Evolutionary conservation across 1,140 invertebrate genomes (phyloP).

Genomic region (Eurytemora carolleeae): DNA sequence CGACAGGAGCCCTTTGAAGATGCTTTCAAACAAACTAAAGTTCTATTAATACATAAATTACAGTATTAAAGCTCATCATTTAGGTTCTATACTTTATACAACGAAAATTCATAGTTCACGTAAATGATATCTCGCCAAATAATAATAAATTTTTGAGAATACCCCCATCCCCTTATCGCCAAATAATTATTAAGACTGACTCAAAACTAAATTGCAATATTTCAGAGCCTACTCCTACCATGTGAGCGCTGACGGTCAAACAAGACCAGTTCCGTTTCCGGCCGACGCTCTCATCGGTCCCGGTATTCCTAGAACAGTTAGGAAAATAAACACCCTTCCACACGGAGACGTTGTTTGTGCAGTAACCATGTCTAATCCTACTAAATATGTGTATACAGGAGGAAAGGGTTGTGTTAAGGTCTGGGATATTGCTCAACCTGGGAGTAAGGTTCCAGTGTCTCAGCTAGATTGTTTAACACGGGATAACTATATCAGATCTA

Average conservation of each 20-base stretch:
- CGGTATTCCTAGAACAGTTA: constrained; percentile 73
- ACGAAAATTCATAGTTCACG: too few species aligned
- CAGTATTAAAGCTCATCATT: too few species aligned
- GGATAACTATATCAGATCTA: constrained; percentile 92
- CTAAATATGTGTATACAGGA: constrained; percentile 91
- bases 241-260: constrained; percentile 38
- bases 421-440: constrained; percentile 55
- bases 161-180: too few species aligned
- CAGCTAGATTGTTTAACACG: constrained; percentile 83
- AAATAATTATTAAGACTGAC: too few species aligned
- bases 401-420: constrained; percentile 97
- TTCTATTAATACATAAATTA: too few species aligned
- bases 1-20: too few species aligned
- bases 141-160: too few species aligned
- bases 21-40: too few species aligned
- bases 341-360: constrained; percentile 89
- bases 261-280: constrained; percentile 82
- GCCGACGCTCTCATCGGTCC: constrained; percentile 73
- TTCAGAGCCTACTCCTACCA: constrained; percentile 40
- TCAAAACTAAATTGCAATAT: constrained; percentile 17
- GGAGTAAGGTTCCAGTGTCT: constrained; percentile 56
- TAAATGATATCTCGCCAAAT: too few species aligned
- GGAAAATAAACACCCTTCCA: constrained; percentile 68
- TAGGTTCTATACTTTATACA: too few species aligned
- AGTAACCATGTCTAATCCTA: constrained; percentile 63